Conservation (phyloP, 2,888 invertebrate genomes). For the Choreutis nemorana region DNA sequence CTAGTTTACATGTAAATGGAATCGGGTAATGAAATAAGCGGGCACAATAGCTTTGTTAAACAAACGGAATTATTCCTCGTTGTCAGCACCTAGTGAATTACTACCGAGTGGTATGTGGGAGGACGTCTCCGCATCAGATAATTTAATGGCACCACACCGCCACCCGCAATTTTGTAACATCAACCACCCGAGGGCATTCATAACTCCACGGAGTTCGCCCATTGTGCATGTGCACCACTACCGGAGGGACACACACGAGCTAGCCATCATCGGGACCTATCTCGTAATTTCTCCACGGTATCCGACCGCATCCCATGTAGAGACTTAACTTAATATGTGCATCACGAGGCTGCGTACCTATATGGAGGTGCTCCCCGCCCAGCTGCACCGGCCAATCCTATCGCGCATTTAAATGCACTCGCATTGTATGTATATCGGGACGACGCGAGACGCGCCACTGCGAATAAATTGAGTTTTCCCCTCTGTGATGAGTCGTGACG, state of each 20-base stretch:
- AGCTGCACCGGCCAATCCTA: constrained; percentile 51
- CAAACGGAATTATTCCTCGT: constrained; percentile 13
- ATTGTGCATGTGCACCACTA: constrained; percentile 37
- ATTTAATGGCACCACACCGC: constrained; percentile 31
- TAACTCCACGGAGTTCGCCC: constrained; percentile 31
- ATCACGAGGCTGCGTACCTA: constrained; percentile 59
- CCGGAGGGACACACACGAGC: constrained; percentile 47
- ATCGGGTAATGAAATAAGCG: too few relatives aligned
- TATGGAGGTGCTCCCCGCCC: constrained; percentile 51
- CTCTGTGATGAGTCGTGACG: constrained; percentile 31
- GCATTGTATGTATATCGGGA: constrained; percentile 62
- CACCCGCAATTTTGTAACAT: constrained; percentile 44
- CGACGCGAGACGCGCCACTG: constrained; percentile 20
- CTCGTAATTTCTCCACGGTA: constrained; percentile 38
- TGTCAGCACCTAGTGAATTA: constrained; percentile 11
- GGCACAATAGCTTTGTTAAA: constrained; percentile 10
- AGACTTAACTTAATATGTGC: constrained; percentile 65
- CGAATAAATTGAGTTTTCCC: constrained; percentile 52
- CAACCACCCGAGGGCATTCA: constrained; percentile 32
- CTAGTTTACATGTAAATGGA: too few relatives aligned
- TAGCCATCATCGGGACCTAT: constrained; percentile 44
- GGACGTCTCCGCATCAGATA: constrained; percentile 28
- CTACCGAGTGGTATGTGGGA: constrained; percentile 3
- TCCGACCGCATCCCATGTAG: constrained; percentile 46
- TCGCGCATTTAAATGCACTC: constrained; percentile 50